Evolutionary conservation across 2,797 vertebrate genomes (phyloP).

Genomic region (Valencia hispanica): DNA sequence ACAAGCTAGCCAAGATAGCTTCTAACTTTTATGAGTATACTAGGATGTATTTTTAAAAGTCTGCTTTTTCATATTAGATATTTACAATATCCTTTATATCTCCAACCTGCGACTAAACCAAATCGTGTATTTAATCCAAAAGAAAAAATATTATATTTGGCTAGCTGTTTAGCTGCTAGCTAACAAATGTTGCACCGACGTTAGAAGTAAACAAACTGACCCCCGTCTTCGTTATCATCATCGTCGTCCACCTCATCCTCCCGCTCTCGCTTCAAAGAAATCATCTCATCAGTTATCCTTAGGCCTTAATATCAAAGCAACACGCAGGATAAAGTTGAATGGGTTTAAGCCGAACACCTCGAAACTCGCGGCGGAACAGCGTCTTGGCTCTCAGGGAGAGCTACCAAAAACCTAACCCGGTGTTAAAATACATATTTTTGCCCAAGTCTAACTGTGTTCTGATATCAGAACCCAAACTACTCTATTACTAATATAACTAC

Average conservation of each 20-base stretch:
- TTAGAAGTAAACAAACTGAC: constrained; percentile 42
- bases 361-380: constrained; percentile 60
- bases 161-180: constrained; percentile 30
- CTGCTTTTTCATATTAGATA: not conserved
- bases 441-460: not conserved
- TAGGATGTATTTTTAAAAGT: not conserved
- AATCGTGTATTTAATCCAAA: not conserved
- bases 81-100: not conserved
- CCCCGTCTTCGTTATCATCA: constrained; percentile 73
- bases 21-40: too few relatives aligned
- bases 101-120: not conserved
- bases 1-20: constrained; percentile 22
- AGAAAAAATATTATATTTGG: not conserved
- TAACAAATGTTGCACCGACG: constrained; percentile 39
- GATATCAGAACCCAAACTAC: not conserved
- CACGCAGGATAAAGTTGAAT: constrained; percentile 31
- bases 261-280: constrained; percentile 79
- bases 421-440: constrained; percentile 31
- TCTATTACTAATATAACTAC: not conserved
- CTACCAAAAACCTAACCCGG: constrained; percentile 55
- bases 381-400: not conserved
- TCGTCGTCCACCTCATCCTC: constrained; percentile 73
- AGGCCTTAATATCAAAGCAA: not conserved
- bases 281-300: constrained; percentile 46
- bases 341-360: constrained; percentile 28